phyloP scores from a whole-genome alignment of 2,797 vertebrate genomes.

The Megalops cyprinoides region DNA sequence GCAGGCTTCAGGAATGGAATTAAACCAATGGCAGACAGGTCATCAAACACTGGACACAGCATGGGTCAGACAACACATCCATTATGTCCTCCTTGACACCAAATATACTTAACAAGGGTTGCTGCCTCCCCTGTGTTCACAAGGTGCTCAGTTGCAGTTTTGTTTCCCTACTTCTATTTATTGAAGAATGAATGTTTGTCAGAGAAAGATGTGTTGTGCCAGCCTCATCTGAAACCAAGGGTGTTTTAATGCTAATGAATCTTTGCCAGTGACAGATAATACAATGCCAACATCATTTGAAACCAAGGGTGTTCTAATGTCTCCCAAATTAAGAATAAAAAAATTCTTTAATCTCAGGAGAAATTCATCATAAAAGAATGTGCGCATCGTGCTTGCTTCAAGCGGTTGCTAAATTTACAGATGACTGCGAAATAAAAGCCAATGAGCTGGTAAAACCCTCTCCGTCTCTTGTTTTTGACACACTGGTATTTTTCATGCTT shows the following conservation, averaged over 20 bases:
- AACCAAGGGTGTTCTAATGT: not conserved
- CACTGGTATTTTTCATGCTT: slow-evolving; percentile 23
- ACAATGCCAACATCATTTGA: not conserved
- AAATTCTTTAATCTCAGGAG: slow-evolving; percentile 16
- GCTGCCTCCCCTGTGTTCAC: not conserved
- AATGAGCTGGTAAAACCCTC: slow-evolving; percentile 40
- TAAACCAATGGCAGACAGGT: not conserved
- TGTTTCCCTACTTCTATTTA: not conserved
- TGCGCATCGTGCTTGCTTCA: slow-evolving; percentile 22
- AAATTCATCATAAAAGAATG: slow-evolving; percentile 20
- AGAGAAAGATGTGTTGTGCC: not conserved
- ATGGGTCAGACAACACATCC: not conserved
- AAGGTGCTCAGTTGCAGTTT: not conserved
- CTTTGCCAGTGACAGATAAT: not conserved
- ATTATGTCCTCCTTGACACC: slow-evolving; percentile 12
- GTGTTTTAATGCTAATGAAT: not conserved
- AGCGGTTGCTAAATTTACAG: slow-evolving; percentile 41
- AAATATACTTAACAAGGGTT: not conserved
- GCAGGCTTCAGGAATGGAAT: slow-evolving; percentile 8
- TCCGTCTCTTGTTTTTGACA: slow-evolving; percentile 34
- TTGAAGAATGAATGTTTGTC: not conserved
- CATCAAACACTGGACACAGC: slow-evolving; percentile 16
- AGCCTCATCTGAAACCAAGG: not conserved
- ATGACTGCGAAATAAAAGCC: slow-evolving; percentile 29
- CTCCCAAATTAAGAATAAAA: too few species aligned